Base-by-base conservation (phyloP, 1,140 invertebrate genomes). In the Zaprionus lachaisei region DNA sequence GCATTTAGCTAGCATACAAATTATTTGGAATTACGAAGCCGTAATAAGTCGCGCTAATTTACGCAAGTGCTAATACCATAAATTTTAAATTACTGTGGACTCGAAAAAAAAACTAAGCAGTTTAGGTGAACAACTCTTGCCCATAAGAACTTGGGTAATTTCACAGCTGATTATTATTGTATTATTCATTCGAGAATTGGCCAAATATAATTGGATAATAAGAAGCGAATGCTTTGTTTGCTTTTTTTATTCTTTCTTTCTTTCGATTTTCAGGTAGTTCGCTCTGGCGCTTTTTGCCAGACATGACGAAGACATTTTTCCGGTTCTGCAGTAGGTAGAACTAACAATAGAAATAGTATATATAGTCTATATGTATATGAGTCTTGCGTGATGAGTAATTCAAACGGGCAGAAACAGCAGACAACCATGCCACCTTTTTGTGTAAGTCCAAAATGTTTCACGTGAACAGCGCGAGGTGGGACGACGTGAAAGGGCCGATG, bases 121-220 rank as follows among this genome's bases (percentile, higher is more conserved):
- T 64, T 64, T 64, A 54, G 49, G n/a, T 20, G 22, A 54, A 38
- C 51, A 24, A 54, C 28, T 14, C 47, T 47, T 49, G 24, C 15
- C 12, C 34, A 20, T 64, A 20, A 24, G 20, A 31, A 54, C 34
- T 64, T 14, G 31, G 49, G 49, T 26, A 64, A 64, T 64, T 64
- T 49, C n/a, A 22, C n/a, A 26, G 44, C 44, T 12, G 17, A 37
- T 65, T 31, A 12, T 31, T 20, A 55, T 55, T 65, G 62, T 65
- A 65, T 65, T 65, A 38, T 65, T 55, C 51, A 38, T 65, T 55
- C n/a, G 62, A 24, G 51, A 65, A 65, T 65, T 34, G 11, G 31
- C 28, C 49, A 38, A 55, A 65, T 54, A 34, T 65, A 54, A 65
- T 54, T 63, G 61, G 41, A 51, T 63, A 62, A 62, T 62, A 63